These are phyloP conservation scores for Sinocyclocheilus maitianheensis DNA, from an alignment of 2,113 vertebrate species.

Conservation along the genomic window DNA sequence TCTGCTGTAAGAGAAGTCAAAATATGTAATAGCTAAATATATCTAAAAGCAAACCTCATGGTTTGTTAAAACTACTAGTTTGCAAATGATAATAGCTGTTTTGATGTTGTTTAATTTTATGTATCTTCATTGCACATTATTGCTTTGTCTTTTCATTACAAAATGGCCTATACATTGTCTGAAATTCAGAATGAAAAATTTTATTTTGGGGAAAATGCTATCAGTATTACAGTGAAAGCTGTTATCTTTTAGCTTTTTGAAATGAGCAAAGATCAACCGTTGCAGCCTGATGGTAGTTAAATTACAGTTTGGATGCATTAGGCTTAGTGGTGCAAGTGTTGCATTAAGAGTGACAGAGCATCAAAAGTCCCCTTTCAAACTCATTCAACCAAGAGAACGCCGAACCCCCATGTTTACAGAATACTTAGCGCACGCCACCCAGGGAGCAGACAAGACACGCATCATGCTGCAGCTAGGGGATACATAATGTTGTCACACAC, in stretches of 20 bases:
- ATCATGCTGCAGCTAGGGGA: slow-evolving; percentile 77
- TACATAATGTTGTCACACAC: slow-evolving; percentile 90
- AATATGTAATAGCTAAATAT: not conserved
- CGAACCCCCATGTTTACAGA: slow-evolving; percentile 37
- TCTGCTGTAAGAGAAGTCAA: not conserved
- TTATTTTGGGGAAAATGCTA: too few species aligned
- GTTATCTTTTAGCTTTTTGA: not conserved
- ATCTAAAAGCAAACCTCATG: not conserved
- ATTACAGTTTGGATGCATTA: slow-evolving; percentile 30
- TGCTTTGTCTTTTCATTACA: not conserved
- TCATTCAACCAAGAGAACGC: slow-evolving; percentile 36
- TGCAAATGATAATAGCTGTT: too few species aligned
- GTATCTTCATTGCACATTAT: too few species aligned
- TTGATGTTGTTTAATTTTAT: too few species aligned
- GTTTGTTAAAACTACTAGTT: not conserved
- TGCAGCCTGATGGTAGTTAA: not conserved
- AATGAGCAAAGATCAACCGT: not conserved
- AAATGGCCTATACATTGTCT: not conserved
- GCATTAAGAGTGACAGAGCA: slow-evolving; percentile 28
- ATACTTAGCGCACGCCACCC: slow-evolving; percentile 74
- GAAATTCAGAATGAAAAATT: not conserved
- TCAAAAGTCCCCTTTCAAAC: slow-evolving; percentile 47
- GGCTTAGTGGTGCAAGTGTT: slow-evolving; percentile 31
- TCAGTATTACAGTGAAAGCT: not conserved
- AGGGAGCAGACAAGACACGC: slow-evolving; percentile 72